Evolutionary conservation across 1,140 invertebrate species (phyloP).

Genomic region (Dolichoris vasculosae): DNA sequence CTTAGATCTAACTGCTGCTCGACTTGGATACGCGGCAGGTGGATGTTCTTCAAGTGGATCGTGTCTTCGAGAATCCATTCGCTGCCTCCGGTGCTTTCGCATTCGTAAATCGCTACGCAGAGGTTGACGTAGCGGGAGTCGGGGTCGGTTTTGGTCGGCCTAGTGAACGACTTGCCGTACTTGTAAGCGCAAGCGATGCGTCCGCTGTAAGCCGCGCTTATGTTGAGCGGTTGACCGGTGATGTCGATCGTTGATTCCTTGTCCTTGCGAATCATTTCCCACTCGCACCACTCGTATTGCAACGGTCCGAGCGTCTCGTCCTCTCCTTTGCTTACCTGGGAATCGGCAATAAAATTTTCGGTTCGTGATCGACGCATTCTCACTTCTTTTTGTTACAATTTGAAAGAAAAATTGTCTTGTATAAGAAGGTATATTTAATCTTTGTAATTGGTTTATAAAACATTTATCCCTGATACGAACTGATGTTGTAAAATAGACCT

Average conservation of each 20-base stretch:
- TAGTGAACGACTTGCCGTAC: conserved; percentile 88
- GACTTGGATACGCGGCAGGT: conserved; percentile 86
- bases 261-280: conserved; percentile 90
- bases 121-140: conserved; percentile 93
- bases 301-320: conserved; percentile 71
- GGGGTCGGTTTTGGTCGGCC: conserved; percentile 84
- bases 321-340: conserved; percentile 56
- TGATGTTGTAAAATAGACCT: too few relatives aligned
- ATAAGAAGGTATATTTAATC: too few relatives aligned
- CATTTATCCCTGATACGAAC: too few relatives aligned
- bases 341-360: not conserved
- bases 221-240: conserved; percentile 90
- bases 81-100: conserved; percentile 97
- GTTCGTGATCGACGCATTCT: too few relatives aligned
- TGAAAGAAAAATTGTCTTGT: too few relatives aligned
- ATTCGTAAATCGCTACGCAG: conserved; percentile 98
- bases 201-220: conserved; percentile 97
- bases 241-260: conserved; percentile 91
- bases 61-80: conserved; percentile 99
- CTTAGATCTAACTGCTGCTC: conserved; percentile 88
- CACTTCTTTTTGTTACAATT: too few relatives aligned
- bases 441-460: too few relatives aligned
- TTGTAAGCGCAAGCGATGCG: conserved; percentile 97
- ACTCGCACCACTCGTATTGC: conserved; percentile 88
- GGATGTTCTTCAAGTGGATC: conserved; percentile 91